A percentile compares a stretch with the other conserved stretches of the same genome.
Conservation (phyloP, 2,888 invertebrate genomes). For the Lagria hirta region DNA sequence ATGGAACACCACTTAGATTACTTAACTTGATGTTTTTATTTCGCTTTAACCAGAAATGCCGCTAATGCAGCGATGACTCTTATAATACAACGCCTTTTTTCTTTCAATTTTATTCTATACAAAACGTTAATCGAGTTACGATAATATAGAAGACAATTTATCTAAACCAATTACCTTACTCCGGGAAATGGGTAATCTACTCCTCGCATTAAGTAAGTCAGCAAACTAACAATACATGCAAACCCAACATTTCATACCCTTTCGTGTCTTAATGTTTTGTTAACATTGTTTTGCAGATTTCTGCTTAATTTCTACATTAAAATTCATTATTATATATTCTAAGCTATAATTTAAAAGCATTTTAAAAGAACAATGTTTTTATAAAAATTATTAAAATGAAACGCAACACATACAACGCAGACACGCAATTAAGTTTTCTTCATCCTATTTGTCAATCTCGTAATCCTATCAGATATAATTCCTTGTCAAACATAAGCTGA, state of each 20-base stretch:
- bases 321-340: constrained; percentile 4
- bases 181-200: constrained; percentile 9
- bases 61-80: constrained; percentile 43
- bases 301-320: constrained; percentile 16
- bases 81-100: constrained; percentile 23
- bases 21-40: constrained; percentile 52
- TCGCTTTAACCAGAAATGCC: constrained; percentile 46
- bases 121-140: constrained; percentile 39
- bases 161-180: constrained; percentile 36
- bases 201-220: no score
- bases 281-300: constrained; percentile 19
- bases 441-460: constrained; percentile 54
- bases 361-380: no score
- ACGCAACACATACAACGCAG: constrained; percentile 36
- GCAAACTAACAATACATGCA: constrained; percentile 11
- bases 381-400: constrained; percentile 7
- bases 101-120: constrained; percentile 31
- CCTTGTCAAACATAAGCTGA: constrained; percentile 48
- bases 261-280: constrained; percentile 18
- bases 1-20: constrained; percentile 53
- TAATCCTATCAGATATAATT: constrained; percentile 54
- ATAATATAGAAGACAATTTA: constrained; percentile 30
- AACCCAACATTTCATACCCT: constrained; percentile 14
- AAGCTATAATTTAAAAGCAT: background rate
- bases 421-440: constrained; percentile 50